Percentiles rank a stretch among this genome's conserved stretches.
Evolutionary conservation across 2,797 vertebrate species (phyloP).

Genomic region (Tragelaphus eurycerus): DNA sequence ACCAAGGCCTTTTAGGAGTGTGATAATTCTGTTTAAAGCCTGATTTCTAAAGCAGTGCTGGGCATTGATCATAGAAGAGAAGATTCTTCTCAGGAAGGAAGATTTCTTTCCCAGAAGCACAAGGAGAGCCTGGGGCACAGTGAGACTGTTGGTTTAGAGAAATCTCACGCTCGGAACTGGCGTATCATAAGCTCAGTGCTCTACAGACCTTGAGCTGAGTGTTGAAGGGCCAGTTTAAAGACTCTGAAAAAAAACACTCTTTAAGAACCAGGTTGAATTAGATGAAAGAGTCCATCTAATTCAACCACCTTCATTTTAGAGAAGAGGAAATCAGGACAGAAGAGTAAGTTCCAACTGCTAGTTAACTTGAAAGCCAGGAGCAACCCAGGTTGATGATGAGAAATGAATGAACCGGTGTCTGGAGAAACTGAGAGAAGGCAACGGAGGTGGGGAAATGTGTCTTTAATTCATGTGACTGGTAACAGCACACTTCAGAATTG

Average conservation of each 20-base stretch:
- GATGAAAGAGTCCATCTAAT: fast-evolving
- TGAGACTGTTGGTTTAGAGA: neutral
- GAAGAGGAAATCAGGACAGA: neutral
- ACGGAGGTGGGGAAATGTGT: fast-evolving
- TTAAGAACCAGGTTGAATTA: neutral
- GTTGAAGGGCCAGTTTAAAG: fast-evolving
- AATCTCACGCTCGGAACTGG: neutral
- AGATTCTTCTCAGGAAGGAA: neutral
- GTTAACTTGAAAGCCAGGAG: neutral
- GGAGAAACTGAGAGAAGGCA: neutral
- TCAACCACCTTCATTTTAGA: no score
- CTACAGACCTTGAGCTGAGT: neutral
- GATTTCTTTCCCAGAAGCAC: neutral
- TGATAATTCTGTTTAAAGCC: neutral
- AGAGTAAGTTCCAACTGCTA: fast-evolving
- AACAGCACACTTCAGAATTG: fast-evolving
- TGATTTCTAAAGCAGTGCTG: neutral
- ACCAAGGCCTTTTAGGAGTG: neutral
- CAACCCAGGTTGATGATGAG: no score
- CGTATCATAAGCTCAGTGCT: fast-evolving
- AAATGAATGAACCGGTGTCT: fast-evolving
- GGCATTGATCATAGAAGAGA: neutral
- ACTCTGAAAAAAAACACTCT: neutral
- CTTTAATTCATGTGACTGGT: fast-evolving
- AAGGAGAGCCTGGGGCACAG: fast-evolving